Percentiles rank a stretch among this genome's conserved stretches.
Conservation (phyloP, 2,797 vertebrate species). For the Cynodonichthys magdalenae region DNA sequence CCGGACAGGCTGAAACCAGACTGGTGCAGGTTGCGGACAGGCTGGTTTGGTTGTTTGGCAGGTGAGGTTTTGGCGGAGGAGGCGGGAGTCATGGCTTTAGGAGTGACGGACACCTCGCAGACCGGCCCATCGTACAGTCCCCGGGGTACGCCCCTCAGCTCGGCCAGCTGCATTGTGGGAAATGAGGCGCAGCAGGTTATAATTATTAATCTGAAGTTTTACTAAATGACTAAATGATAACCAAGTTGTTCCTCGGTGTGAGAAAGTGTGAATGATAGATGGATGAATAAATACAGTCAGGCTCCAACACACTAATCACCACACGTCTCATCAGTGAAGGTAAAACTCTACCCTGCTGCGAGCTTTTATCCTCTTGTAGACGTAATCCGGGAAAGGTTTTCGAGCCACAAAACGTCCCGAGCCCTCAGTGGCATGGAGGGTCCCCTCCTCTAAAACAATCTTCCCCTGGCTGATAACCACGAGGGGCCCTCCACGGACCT, state of each 20-base stretch:
- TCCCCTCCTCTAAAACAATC: slow-evolving; percentile 94
- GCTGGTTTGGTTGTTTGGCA: slow-evolving; percentile 91
- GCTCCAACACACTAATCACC: not conserved
- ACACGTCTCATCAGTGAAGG: not conserved
- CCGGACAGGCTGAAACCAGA: slow-evolving; percentile 98
- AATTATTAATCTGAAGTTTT: not conserved
- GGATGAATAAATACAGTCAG: not conserved
- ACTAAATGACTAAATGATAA: no score
- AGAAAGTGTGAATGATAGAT: no score
- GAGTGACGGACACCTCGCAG: slow-evolving; percentile 94
- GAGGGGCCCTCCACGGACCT: slow-evolving; percentile 92
- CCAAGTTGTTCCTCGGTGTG: no score
- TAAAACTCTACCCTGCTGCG: slow-evolving; percentile 88
- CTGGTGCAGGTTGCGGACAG: slow-evolving; percentile 96
- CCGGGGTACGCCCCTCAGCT: slow-evolving; percentile 93
- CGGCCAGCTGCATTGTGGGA: slow-evolving; percentile 84
- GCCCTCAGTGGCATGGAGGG: slow-evolving; percentile 90
- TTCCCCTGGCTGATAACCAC: slow-evolving; percentile 99
- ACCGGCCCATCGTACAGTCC: slow-evolving; percentile 96
- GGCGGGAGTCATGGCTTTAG: slow-evolving; percentile 93
- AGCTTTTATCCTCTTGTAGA: slow-evolving; percentile 99
- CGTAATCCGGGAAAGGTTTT: slow-evolving; percentile 95
- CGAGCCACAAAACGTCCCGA: slow-evolving; percentile 90
- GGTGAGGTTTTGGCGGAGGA: slow-evolving; percentile 97
- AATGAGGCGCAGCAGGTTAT: not conserved